Evolutionary conservation across 2,888 invertebrate genomes (phyloP).

Genomic region (Microplitis manilae): DNA sequence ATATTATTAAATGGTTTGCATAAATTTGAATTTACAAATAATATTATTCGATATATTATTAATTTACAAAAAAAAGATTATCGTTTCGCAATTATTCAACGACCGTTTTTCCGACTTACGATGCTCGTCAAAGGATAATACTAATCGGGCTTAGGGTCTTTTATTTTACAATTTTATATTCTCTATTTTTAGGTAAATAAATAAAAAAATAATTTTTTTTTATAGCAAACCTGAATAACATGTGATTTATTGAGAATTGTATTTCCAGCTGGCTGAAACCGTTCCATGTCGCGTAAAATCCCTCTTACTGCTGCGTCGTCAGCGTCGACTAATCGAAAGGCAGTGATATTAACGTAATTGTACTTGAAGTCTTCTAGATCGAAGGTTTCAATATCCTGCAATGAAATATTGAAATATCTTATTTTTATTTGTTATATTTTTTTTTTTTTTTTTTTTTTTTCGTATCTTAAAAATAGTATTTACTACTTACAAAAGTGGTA

Average conservation of each 20-base stretch:
- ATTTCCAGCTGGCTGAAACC: conserved; percentile 75
- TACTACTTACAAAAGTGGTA: conserved; percentile 77
- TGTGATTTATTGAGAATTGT: conserved; percentile 72
- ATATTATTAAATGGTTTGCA: not conserved
- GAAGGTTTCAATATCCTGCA: conserved; percentile 78
- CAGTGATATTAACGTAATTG: conserved; percentile 84
- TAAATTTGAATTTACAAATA: not conserved
- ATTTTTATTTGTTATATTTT: not conserved
- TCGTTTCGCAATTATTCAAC: no score
- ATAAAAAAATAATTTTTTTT: no score
- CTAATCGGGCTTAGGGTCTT: no score
- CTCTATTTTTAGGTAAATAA: no score
- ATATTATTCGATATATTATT: not conserved
- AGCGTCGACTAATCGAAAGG: conserved; percentile 82
- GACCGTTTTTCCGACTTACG: no score
- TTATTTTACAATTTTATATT: no score
- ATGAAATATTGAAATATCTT: not conserved
- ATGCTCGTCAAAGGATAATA: no score
- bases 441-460: conserved; percentile 1
- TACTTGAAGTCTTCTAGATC: conserved; percentile 82
- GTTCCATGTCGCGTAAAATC: conserved; percentile 81
- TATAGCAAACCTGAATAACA: conserved; percentile 71
- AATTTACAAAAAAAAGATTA: no score
- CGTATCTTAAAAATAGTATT: not conserved
- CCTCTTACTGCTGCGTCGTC: conserved; percentile 78